Evolutionary conservation across 2,888 invertebrate species (phyloP), one percentile per base, ranked within the genome.

Genomic region (Pimpla rufipes): DNA sequence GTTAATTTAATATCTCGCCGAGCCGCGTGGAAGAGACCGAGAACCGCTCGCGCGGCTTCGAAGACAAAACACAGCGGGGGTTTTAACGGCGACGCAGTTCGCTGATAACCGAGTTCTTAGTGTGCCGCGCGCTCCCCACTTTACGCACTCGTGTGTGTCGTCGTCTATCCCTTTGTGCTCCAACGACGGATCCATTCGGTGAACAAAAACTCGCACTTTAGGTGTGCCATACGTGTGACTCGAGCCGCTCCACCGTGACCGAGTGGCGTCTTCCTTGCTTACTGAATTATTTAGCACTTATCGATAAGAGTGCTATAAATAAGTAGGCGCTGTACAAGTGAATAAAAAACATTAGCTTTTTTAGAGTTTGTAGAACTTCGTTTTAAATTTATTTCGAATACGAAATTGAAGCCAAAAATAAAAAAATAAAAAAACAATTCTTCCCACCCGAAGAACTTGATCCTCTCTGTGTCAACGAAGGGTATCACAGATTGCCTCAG

Each of bases 31-130:
- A 73, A 21, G 71, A 57, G 18, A 68, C 47, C 79, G 79, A 67
- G 64, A 73, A 42, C 67, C 50, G 59, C 35, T 37, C 18, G 10
- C 16, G 37, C 23, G 37, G 47, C 18, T 16, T 66, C 64, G 66
- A 82, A 85, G 86, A 86, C 85, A 84, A 85, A 86, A 86, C 85
- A 85, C 76, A 40, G 47, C 50, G 52, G 29, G 77, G 35, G 47
- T 64, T 75, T 79, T 74, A 75, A 79, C 23, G 67, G 52, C 62
- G 59, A 35, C 62, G 67, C 59, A 68, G 57, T 67, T 52, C n/a
- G 57, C 71, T 77, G 73, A 77, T 77, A 81, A 81, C 57, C 16
- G 37, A 73, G 40, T 81, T 66, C 21, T 40, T 10, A n/a, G 55
- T 64, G 70, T 66, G 37, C 10, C 37, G 55, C 23, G 42, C 66